Evolutionary conservation across 2,113 vertebrate genomes (phyloP).

Genomic region (Vidua macroura): DNA sequence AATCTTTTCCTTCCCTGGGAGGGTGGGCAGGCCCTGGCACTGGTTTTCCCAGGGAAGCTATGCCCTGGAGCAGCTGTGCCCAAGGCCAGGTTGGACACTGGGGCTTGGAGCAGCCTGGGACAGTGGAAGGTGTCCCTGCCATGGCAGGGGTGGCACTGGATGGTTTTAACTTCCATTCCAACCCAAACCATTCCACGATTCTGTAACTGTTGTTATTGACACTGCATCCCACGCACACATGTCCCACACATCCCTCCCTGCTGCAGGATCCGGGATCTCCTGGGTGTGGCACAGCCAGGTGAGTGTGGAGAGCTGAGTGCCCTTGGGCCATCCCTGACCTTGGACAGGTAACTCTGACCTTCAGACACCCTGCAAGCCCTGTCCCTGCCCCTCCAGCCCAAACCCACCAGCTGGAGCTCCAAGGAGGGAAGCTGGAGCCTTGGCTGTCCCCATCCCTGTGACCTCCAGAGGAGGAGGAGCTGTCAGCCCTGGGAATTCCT

Average conservation of each 20-base stretch:
- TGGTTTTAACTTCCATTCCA: neutral
- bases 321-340: neutral
- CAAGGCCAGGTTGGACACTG: neutral
- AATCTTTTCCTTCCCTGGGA: neutral
- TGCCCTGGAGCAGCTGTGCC: neutral
- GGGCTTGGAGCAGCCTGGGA: neutral
- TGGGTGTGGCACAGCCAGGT: neutral
- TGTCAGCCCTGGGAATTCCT: neutral
- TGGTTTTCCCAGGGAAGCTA: neutral
- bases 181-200: neutral
- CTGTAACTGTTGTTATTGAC: neutral
- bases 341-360: neutral
- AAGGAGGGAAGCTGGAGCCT: neutral
- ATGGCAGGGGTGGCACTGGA: neutral
- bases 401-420: neutral
- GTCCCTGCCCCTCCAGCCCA: neutral
- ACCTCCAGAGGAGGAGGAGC: neutral
- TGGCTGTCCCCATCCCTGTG: neutral
- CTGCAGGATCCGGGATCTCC: neutral
- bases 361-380: rapidly evolving
- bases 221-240: neutral
- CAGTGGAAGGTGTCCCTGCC: neutral
- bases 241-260: neutral
- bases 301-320: neutral
- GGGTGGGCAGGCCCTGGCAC: neutral